Evolutionary conservation across 2,888 invertebrate genomes (phyloP), one percentile per base, ranked within the genome.

Genomic region (Nomada flava): DNA sequence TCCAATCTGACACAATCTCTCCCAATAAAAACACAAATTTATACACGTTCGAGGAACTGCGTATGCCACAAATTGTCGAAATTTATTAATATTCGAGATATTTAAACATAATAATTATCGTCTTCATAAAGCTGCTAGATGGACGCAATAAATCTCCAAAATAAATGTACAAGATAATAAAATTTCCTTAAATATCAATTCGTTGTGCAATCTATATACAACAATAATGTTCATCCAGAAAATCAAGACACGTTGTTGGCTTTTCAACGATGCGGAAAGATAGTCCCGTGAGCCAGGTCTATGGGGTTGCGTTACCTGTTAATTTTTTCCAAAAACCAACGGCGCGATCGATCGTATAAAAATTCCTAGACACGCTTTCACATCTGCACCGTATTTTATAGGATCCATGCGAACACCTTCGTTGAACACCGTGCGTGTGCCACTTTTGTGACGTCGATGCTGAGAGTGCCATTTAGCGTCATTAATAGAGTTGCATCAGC

Each of bases 401-500:
- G 55, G 70, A 73, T 63, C 69, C 64, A 69, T 36, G 36, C 71
- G 63, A 70, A 60, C 68, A 79, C 73, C 83, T 68, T 50, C 57
- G 59, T 23, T 47, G 75, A 52, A 26, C 72, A 55, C 44, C 73
- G 55, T 59, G 62, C 79, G 71, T 77, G 84, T 84, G 80, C 81
- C 73, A 84, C 78, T 76, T 82, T 74, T 76, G 69, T 82, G 85
- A 85, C 81, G 85, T 82, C 78, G 72, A 78, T 73, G 65, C 44
- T 69, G 72, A 80, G 83, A 85, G 77, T 74, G 76, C 74, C 68
- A 69, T 86, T 86, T 85, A 86, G 81, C 81, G 86, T 87, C 86
- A 83, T 86, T 87, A 87, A 87, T 86, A 81, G 85, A 86, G 86
- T 87, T 86, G 87, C 87, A 85, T 87, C 87, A 87, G 87, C 77